Evolutionary conservation across 2,113 vertebrate genomes (phyloP).

Genomic region (Tringa solitaria): DNA sequence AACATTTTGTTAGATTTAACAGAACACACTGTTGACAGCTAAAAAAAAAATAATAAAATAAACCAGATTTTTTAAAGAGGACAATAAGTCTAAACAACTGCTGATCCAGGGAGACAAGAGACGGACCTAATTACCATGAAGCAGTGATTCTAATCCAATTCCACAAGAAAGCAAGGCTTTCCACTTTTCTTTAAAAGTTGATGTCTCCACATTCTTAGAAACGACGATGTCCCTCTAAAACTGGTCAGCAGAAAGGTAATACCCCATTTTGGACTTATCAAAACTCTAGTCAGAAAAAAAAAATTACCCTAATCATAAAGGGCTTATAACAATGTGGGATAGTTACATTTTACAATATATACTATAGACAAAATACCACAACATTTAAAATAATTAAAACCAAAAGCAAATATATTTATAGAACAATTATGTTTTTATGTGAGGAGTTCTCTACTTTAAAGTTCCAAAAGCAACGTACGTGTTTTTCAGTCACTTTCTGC

Average conservation of each 20-base stretch:
- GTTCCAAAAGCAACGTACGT: neutral
- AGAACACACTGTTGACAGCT: conserved; percentile 18
- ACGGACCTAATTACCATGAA: neutral
- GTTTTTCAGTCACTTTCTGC: conserved; percentile 23
- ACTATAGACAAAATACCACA: conserved; percentile 59
- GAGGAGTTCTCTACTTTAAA: neutral
- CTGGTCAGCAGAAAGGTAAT: neutral
- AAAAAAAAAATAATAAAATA: conserved; percentile 37
- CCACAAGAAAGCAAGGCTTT: neutral
- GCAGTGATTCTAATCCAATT: conserved; percentile 3
- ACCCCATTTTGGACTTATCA: neutral
- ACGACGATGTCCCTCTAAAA: neutral
- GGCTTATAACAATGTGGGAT: neutral
- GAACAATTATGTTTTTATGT: neutral
- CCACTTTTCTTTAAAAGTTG: neutral
- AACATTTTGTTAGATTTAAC: conserved; percentile 47
- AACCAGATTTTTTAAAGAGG: conserved; percentile 2
- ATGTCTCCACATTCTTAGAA: neutral
- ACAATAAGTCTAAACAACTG: conserved; percentile 18
- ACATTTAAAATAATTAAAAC: conserved; percentile 50
- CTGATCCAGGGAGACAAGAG: conserved; percentile 18
- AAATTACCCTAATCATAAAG: neutral
- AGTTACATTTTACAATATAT: conserved; percentile 54
- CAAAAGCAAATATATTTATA: conserved; percentile 17
- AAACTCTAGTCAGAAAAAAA: conserved; percentile 6